Evolutionary conservation across 2,113 vertebrate genomes (phyloP).

Genomic region (Cochlearius cochlearius): DNA sequence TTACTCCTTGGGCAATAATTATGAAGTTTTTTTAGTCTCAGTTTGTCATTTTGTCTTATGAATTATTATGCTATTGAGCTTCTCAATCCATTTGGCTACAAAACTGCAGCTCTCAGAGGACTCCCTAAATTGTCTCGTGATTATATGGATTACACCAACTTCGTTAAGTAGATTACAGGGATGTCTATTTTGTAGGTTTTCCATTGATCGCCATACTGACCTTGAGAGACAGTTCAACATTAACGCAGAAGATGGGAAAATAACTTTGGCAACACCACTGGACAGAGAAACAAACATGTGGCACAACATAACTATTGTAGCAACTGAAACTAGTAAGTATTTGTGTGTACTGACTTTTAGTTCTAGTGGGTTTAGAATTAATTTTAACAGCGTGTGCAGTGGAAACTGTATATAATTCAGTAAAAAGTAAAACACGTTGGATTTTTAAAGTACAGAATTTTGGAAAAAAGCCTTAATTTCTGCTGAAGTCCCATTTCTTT

Average conservation of each 20-base stretch:
- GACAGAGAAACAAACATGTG: constrained; percentile 93
- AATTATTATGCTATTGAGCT: constrained; percentile 57
- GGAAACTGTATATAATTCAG: background rate
- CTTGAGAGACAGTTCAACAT: constrained; percentile 98
- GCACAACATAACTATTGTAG: constrained; percentile 98
- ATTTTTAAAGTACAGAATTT: background rate
- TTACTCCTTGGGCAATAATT: constrained; percentile 82
- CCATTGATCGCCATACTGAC: constrained; percentile 97
- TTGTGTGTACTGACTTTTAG: background rate
- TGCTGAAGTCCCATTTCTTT: background rate
- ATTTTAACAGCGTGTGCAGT: background rate
- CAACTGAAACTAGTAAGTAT: constrained; percentile 95
- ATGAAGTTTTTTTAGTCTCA: constrained; percentile 68
- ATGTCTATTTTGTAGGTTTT: constrained; percentile 85
- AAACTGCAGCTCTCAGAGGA: constrained; percentile 36
- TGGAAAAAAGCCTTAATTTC: background rate
- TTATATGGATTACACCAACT: constrained; percentile 10
- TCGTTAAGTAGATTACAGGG: constrained; percentile 53
- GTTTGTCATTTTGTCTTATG: constrained; percentile 66
- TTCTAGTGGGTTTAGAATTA: background rate
- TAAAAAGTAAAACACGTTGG: background rate
- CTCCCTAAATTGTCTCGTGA: constrained; percentile 25
- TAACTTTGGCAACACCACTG: constrained; percentile 91
- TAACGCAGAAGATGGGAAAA: constrained; percentile 93
- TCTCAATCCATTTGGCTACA: constrained; percentile 55